phyloP scores from a whole-genome alignment of 2,888 invertebrate species.

The Allolobophora icterica region DNA sequence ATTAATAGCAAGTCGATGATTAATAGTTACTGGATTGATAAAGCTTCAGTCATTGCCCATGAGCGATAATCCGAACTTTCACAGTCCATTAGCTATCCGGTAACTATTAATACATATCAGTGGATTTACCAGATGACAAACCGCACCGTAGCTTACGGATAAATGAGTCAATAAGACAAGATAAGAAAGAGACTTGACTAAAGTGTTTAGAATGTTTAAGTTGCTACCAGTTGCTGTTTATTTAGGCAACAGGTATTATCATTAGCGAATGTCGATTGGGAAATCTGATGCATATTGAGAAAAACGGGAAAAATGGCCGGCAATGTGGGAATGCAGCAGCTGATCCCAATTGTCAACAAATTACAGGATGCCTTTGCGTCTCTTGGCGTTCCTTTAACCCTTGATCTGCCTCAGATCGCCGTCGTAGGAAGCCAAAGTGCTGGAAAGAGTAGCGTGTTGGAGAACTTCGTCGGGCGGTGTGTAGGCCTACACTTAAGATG shows the following conservation, averaged over 20 bases:
- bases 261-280: background rate
- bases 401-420: conserved; percentile 99
- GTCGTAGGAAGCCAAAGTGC: conserved; percentile 99
- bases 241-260: background rate
- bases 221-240: too few species aligned
- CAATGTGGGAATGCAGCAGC: conserved; percentile 84
- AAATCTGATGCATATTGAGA: background rate
- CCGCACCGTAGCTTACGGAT: too few species aligned
- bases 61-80: too few species aligned
- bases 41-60: too few species aligned
- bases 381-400: conserved; percentile 94
- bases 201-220: too few species aligned
- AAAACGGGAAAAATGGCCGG: conserved; percentile 51
- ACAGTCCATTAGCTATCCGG: too few species aligned
- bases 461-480: conserved; percentile 91
- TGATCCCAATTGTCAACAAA: conserved; percentile 99
- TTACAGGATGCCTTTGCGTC: conserved; percentile 99
- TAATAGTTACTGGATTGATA: too few species aligned
- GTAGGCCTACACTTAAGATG: conserved; percentile 8
- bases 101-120: too few species aligned
- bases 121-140: too few species aligned
- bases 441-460: conserved; percentile 98
- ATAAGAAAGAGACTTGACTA: too few species aligned
- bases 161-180: too few species aligned
- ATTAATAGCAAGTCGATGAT: too few species aligned